Conservation (phyloP, 2,888 invertebrate genomes). For the Odontocerum albicorne region DNA sequence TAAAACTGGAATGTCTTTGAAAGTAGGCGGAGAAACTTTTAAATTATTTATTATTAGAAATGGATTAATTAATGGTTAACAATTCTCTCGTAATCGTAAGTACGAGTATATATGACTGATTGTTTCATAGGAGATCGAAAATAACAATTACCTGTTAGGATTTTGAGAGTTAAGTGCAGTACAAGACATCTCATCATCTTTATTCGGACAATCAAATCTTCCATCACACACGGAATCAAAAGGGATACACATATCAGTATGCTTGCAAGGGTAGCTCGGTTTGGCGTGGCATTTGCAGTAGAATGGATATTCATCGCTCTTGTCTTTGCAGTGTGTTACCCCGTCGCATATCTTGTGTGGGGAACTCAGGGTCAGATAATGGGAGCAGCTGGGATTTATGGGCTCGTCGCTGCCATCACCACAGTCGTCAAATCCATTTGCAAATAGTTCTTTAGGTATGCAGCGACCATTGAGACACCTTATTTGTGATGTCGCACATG, state of each 20-base stretch:
- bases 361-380: slow-evolving; percentile 67
- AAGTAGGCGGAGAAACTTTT: too few relatives aligned
- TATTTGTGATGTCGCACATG: slow-evolving; percentile 65
- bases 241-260: slow-evolving; percentile 63
- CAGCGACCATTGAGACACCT: slow-evolving; percentile 70
- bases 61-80: too few relatives aligned
- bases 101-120: too few relatives aligned
- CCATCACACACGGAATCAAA: slow-evolving; percentile 78
- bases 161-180: too few relatives aligned
- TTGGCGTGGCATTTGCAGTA: slow-evolving; percentile 62
- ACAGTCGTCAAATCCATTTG: slow-evolving; percentile 69
- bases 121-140: too few relatives aligned
- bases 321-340: slow-evolving; percentile 72
- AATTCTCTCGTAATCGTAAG: too few relatives aligned
- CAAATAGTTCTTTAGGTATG: slow-evolving; percentile 68
- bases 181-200: slow-evolving; percentile 73
- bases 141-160: too few relatives aligned
- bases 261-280: slow-evolving; percentile 43
- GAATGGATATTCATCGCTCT: slow-evolving; percentile 71
- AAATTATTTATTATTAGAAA: too few relatives aligned
- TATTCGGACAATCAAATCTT: slow-evolving; percentile 69
- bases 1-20: too few relatives aligned
- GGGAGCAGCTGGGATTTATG: slow-evolving; percentile 61
- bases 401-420: slow-evolving; percentile 75
- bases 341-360: slow-evolving; percentile 77